Evolutionary conservation across 1,140 invertebrate species (phyloP).

Genomic region (Arion vulgaris): DNA sequence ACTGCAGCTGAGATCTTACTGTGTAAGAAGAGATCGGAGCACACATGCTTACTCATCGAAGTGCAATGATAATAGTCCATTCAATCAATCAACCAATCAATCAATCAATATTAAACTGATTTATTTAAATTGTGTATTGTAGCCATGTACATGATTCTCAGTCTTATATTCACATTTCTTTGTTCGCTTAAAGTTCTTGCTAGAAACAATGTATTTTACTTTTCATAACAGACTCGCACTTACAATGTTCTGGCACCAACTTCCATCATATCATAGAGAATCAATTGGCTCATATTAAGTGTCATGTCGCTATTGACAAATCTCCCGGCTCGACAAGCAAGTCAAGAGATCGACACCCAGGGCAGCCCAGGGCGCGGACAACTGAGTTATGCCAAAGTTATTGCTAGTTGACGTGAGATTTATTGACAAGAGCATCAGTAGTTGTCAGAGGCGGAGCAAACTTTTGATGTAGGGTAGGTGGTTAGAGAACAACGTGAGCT

Average conservation of each 20-base stretch:
- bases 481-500: not conserved
- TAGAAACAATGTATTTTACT: too few species aligned
- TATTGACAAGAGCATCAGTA: constrained; percentile 8
- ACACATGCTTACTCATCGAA: too few species aligned
- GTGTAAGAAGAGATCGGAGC: too few species aligned
- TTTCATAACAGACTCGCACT: not conserved
- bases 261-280: constrained; percentile 1
- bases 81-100: too few species aligned
- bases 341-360: not conserved
- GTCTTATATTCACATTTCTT: too few species aligned
- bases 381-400: constrained; percentile 9
- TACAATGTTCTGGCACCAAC: not conserved
- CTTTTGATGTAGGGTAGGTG: not conserved
- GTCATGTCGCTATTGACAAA: constrained; percentile 9
- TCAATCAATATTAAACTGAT: too few species aligned
- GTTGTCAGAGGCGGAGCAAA: constrained; percentile 6
- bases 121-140: too few species aligned
- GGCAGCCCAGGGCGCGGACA: not conserved
- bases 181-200: too few species aligned
- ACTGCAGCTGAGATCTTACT: too few species aligned
- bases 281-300: constrained; percentile 13
- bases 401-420: constrained; percentile 4
- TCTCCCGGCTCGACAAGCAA: not conserved
- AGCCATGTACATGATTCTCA: too few species aligned
- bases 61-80: too few species aligned